These are phyloP conservation scores for Ophthalmolycus amberensis DNA, from an alignment of 2,113 vertebrate genomes.

Conservation along the genomic window DNA sequence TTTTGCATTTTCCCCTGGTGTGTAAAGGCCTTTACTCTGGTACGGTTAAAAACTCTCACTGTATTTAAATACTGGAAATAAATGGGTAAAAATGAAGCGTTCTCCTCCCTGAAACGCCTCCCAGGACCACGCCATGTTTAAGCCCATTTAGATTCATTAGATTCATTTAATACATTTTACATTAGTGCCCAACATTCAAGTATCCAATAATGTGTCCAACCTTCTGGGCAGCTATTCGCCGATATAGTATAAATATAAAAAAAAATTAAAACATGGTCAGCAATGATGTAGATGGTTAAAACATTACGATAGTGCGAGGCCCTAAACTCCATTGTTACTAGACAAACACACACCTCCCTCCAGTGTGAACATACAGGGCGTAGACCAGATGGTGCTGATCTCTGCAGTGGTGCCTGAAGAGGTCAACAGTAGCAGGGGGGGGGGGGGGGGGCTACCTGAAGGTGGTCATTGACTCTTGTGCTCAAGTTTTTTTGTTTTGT, in stretches of 20 bases:
- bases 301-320: background rate
- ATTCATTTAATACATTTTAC: background rate
- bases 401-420: slow-evolving; percentile 31
- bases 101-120: too few species aligned
- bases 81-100: background rate
- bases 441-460: slow-evolving; percentile 42
- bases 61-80: background rate
- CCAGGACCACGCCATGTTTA: background rate
- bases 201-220: background rate
- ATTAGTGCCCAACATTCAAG: background rate
- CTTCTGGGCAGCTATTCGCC: background rate
- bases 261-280: background rate
- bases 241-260: background rate
- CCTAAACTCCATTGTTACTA: slow-evolving; percentile 14
- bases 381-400: slow-evolving; percentile 69
- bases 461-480: slow-evolving; percentile 37
- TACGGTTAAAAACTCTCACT: background rate
- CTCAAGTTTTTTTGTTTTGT: slow-evolving; percentile 23
- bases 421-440: slow-evolving; percentile 48
- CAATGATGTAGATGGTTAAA: background rate
- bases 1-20: too few species aligned
- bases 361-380: slow-evolving; percentile 71
- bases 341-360: slow-evolving; percentile 57
- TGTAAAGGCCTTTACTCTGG: too few species aligned
- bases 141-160: background rate